These are phyloP conservation scores for Abrostola triplasia DNA, from an alignment of 2,888 invertebrate genomes.

Conservation along the genomic window DNA sequence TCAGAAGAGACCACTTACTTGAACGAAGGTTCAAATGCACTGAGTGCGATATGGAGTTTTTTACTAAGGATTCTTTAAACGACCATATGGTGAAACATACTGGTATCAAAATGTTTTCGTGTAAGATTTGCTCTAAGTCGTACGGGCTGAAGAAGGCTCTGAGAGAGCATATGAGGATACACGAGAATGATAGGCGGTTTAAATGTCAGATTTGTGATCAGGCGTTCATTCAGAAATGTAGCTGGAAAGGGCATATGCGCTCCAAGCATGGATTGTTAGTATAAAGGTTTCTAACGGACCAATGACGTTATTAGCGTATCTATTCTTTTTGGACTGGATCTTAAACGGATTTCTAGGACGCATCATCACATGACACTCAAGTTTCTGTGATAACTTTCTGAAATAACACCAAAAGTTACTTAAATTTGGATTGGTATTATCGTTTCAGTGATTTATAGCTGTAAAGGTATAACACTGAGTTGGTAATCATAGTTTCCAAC, in stretches of 20 bases:
- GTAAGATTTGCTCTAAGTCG: constrained; percentile 65
- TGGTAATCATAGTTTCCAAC: too few relatives aligned
- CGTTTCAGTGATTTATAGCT: too few relatives aligned
- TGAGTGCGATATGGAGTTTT: constrained; percentile 67
- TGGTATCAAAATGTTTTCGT: constrained; percentile 59
- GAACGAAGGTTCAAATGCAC: constrained; percentile 35
- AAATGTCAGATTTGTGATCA: constrained; percentile 51
- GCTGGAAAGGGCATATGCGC: constrained; percentile 74
- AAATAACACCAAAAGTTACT: too few relatives aligned
- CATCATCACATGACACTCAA: too few relatives aligned
- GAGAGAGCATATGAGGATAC: constrained; percentile 66
- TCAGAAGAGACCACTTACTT: constrained; percentile 40
- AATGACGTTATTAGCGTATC: too few relatives aligned
- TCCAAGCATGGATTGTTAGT: constrained; percentile 58
- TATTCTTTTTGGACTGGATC: too few relatives aligned
- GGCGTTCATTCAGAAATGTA: constrained; percentile 68
- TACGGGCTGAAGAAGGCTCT: constrained; percentile 59
- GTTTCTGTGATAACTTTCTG: too few relatives aligned
- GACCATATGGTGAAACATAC: constrained; percentile 64
- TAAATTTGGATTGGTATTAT: too few relatives aligned
- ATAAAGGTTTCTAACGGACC: constrained; percentile 1
- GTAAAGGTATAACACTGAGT: too few relatives aligned
- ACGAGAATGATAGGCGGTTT: constrained; percentile 55
- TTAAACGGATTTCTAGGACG: too few relatives aligned
- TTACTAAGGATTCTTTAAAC: constrained; percentile 54